A percentile compares a stretch with the other conserved stretches of the same genome.
These are phyloP conservation scores for Ormyrus nitidulus DNA, from an alignment of 2,888 invertebrate species.

Conservation along the genomic window DNA sequence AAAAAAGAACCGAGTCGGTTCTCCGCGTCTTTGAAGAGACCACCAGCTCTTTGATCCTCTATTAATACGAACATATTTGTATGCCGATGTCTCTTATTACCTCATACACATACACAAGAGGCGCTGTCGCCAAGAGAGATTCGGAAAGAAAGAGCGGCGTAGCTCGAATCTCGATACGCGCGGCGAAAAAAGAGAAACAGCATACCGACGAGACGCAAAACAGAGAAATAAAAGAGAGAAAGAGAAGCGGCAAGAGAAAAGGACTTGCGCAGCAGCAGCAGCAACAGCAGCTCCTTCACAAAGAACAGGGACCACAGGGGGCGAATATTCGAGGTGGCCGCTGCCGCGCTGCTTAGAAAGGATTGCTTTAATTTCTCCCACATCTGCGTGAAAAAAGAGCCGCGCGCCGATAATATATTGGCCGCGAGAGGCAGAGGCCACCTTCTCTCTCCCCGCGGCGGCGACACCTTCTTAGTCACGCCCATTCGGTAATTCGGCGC, in stretches of 20 bases:
- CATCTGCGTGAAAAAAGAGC: constrained; percentile 68
- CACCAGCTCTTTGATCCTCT: constrained; percentile 58
- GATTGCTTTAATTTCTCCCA: constrained; percentile 74
- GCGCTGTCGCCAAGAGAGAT: constrained; percentile 53
- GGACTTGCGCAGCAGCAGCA: too few relatives aligned
- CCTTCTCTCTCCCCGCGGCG: background rate
- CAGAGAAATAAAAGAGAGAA: constrained; percentile 40
- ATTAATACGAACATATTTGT: constrained; percentile 74
- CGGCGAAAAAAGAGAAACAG: constrained; percentile 49
- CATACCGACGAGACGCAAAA: constrained; percentile 15
- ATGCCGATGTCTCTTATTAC: constrained; percentile 74
- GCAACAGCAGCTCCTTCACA: constrained; percentile 28
- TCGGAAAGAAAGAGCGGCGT: constrained; percentile 38
- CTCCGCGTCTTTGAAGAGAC: constrained; percentile 55
- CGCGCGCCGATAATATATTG: constrained; percentile 68
- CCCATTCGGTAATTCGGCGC: constrained; percentile 29
- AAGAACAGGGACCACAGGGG: constrained; percentile 67
- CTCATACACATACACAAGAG: constrained; percentile 31
- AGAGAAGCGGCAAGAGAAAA: background rate
- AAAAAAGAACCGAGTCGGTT: constrained; percentile 16
- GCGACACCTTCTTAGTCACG: constrained; percentile 8
- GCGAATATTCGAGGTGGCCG: constrained; percentile 59
- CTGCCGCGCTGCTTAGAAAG: constrained; percentile 57
- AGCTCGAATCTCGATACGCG: too few relatives aligned
- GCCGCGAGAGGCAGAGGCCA: constrained; percentile 44